Evolutionary conservation across 2,888 invertebrate species (phyloP), one percentile per base, ranked within the genome.

Genomic region (Drosophila atroscutellata): DNA sequence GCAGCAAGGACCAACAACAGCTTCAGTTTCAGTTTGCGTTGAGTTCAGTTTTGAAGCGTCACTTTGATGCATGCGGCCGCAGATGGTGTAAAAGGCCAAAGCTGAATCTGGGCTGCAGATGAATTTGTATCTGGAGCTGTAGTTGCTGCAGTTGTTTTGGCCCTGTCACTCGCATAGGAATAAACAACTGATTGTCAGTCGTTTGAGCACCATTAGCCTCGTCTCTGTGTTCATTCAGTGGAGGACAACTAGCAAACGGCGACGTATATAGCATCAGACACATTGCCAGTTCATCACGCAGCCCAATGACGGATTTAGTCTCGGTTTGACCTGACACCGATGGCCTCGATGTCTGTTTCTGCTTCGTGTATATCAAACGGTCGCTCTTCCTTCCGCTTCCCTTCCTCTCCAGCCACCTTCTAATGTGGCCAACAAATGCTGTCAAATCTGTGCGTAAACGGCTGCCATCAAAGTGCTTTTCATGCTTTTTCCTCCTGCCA

Each of bases 261-360:
- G 52, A 20, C 55, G 30, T 57, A 59, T 45, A 52, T 54, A 68
- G 49, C 57, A 66, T 52, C 86, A 74, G 83, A 86, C 90, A 86
- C 86, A 90, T 86, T 89, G 86, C 90, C 86, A 86, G 90, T 89
- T 90, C 90, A 90, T 86, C 86, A 89, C 89, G 76, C 61, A 60
- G 64, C 65, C 75, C 83, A 85, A 79, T 88, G 83, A 85, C 75
- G 72, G 83, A 86, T 88, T 90, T 77, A 75, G 73, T 82, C 77
- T 82, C 67, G 83, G 75, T 87, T 85, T 89, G 85, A 76, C 82
- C 75, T 79, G 82, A 84, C 76, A 75, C 74, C 81, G 66, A 81
- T 78, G 78, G 65, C 72, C 76, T 75, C 69, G 71, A 72, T 68
- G 52, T 72, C 68, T 50, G 58, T 71, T 56, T 67, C 71, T 50